These are phyloP conservation scores for Sebastes diploproa DNA, from an alignment of 2,797 vertebrate species.

Conservation along the genomic window DNA sequence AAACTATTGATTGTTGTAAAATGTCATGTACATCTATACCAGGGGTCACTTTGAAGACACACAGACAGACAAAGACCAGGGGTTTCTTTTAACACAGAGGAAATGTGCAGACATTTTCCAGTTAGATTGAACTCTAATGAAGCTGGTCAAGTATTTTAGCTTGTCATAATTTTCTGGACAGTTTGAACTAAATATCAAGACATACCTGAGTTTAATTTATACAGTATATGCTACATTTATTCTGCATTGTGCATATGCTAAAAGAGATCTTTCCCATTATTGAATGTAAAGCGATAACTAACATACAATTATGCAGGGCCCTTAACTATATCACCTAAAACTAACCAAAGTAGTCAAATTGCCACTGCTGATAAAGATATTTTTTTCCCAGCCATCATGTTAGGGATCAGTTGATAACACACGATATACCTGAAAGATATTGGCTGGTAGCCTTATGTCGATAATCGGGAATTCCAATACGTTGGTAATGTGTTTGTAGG, in stretches of 20 bases:
- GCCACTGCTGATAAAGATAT: background rate
- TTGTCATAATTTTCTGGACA: background rate
- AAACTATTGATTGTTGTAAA: constrained; percentile 62
- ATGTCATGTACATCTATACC: constrained; percentile 33
- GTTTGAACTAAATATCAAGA: background rate
- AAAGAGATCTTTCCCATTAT: background rate
- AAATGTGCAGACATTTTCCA: background rate
- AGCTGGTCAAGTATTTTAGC: background rate
- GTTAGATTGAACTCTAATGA: background rate
- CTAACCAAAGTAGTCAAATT: background rate
- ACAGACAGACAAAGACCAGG: background rate
- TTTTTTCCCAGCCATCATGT: background rate
- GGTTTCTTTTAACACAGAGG: background rate
- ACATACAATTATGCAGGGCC: background rate
- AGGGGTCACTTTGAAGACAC: constrained; percentile 24
- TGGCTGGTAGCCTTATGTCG: constrained; percentile 7
- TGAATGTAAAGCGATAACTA: background rate
- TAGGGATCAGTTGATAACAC: background rate
- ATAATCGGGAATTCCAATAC: constrained; percentile 50
- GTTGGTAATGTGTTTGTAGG: constrained; percentile 47
- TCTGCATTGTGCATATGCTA: background rate
- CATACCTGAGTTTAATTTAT: background rate
- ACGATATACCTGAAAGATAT: constrained; percentile 2
- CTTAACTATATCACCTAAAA: background rate
- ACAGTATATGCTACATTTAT: background rate